Evolutionary conservation across 2,888 invertebrate species (phyloP), one percentile per base, ranked within the genome.

Genomic region (Athalia circularis): DNA sequence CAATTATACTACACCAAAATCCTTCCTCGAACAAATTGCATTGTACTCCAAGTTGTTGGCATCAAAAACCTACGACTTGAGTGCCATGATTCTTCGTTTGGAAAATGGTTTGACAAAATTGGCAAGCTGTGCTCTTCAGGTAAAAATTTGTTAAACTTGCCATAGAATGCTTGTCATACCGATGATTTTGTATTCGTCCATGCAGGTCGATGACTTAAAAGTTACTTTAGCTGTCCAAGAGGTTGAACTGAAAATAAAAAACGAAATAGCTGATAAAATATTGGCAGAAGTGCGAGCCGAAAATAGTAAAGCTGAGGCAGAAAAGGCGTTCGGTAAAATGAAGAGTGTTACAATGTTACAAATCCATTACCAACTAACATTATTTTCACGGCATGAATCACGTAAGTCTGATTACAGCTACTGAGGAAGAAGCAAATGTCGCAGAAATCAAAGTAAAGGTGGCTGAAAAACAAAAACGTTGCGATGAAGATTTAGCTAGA

Each of bases 1-100:
- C 91, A 98, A 98, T 90, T 98, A 98, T 90, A 98, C 98, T 0
- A 99, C 98, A 0, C 98, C 98, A 0, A 99, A 99, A 91, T 96
- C 97, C 0, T 99, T 98, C 91, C 91, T 99, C 67, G 98, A 98
- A 88, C 96, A 97, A 88, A 98, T 98, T 79, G 94, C 95, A 9
- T 91, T 98, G 5, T 98, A 95, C 86, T 91, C 93, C 0, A 96
- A 96, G 87, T 90, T 96, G 5, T 88, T 96, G 45, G 92, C 90
- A 29, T 94, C 94, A 82, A 96, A 95, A 87, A 93, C 93, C 0
- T 90, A 88, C 6, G 94, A 96, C 77, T 92, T 97, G 65, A 93
- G 93, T 82, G 93, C 94, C 82, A 96, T 95, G 91, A 96, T 98
- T 59, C 88, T 91, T 0, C 93, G 98, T 81, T 92, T 99, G 8